phyloP scores from a whole-genome alignment of 1,140 invertebrate genomes.

The Adoxophyes honmai region DNA sequence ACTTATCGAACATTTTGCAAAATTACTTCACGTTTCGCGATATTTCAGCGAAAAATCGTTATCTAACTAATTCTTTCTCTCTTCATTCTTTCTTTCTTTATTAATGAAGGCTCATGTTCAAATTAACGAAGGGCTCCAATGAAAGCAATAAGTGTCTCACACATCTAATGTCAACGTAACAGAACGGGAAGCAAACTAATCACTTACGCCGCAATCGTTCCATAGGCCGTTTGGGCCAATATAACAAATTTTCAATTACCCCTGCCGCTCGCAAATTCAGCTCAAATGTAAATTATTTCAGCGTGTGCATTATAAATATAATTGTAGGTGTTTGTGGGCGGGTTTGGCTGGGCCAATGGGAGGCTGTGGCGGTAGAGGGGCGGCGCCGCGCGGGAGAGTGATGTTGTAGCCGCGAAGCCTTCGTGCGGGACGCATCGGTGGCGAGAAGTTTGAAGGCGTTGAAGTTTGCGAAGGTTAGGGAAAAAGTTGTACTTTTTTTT shows the following conservation, averaged over 20 bases:
- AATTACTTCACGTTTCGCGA: too few species aligned
- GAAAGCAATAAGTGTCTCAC: too few species aligned
- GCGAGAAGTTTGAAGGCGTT: too few species aligned
- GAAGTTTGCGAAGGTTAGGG: too few species aligned
- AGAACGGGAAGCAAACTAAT: conserved; percentile 44
- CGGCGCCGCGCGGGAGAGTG: conserved; percentile 54
- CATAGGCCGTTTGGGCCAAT: conserved; percentile 63
- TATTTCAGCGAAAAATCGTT: too few species aligned
- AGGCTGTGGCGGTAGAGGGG: conserved; percentile 35
- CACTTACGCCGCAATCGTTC: conserved; percentile 41
- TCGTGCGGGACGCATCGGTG: conserved; percentile 28
- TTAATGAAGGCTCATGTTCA: too few species aligned
- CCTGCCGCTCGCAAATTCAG: conserved; percentile 71
- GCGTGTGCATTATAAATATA: conserved; percentile 74
- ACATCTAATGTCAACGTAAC: conserved; percentile 1
- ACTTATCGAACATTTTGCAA: too few species aligned
- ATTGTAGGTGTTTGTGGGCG: conserved; percentile 70
- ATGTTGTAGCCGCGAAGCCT: conserved; percentile 72
- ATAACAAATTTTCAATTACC: conserved; percentile 77
- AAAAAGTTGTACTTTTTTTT: too few species aligned
- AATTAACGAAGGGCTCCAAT: too few species aligned
- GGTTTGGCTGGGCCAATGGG: conserved; percentile 50
- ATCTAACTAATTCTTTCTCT: too few species aligned
- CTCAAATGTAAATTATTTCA: conserved; percentile 75
- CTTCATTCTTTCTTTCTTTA: too few species aligned